Conservation (phyloP, 1,140 invertebrate species). For the Drosophila sp. region DNA sequence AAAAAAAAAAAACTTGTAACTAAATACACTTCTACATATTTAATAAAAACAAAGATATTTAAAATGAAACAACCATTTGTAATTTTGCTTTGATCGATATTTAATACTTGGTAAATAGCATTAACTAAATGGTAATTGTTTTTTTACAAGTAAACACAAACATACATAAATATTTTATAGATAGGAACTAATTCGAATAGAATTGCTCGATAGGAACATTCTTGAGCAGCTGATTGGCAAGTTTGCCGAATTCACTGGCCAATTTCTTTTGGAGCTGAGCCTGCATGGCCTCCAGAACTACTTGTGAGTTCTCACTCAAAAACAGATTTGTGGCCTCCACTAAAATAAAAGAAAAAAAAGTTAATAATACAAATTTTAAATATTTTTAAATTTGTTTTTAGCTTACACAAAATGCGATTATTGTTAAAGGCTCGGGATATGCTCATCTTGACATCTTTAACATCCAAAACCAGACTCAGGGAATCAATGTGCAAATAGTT, state of each 20-base stretch:
- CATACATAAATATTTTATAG: conserved; percentile 27
- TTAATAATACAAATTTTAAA: not conserved
- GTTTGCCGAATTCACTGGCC: conserved; percentile 86
- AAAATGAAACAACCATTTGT: conserved; percentile 22
- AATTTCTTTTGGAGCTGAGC: conserved; percentile 87
- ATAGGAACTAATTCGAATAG: conserved; percentile 78
- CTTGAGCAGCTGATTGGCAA: conserved; percentile 87
- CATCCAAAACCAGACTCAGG: conserved; percentile 86
- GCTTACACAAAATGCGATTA: conserved; percentile 88
- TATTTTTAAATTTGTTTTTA: not conserved
- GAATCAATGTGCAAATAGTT: conserved; percentile 87
- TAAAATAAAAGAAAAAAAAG: conserved; percentile 80
- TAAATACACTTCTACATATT: conserved; percentile 64
- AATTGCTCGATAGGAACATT: conserved; percentile 87
- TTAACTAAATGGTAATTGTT: conserved; percentile 27
- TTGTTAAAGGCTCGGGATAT: conserved; percentile 88
- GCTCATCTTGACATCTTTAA: conserved; percentile 87
- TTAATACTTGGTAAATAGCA: conserved; percentile 68
- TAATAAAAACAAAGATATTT: conserved; percentile 59
- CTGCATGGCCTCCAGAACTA: conserved; percentile 88
- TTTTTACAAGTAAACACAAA: conserved; percentile 62
- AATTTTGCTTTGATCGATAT: conserved; percentile 13
- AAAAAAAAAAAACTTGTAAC: conserved; percentile 59
- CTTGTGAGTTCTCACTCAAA: conserved; percentile 87
- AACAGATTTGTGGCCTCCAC: conserved; percentile 90